Conservation (phyloP, 1,140 invertebrate species). For the Copidosoma floridanum region DNA sequence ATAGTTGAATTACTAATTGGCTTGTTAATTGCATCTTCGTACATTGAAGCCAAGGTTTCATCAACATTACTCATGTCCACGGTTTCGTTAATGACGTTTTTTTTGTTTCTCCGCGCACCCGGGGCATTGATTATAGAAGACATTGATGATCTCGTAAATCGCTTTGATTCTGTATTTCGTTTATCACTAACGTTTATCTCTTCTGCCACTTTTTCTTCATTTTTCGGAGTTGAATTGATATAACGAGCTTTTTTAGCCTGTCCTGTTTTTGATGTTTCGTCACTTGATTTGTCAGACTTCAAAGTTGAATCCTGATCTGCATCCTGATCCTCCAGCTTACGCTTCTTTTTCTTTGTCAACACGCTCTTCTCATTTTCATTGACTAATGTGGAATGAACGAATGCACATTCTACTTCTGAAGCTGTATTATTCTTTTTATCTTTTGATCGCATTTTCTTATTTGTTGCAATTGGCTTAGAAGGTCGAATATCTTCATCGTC, state of each 20-base stretch:
- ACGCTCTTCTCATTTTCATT: conserved; percentile 1
- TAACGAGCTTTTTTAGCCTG: conserved; percentile 30
- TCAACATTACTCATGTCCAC: conserved; percentile 24
- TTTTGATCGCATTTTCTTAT: conserved; percentile 7
- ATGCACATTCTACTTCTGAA: no score
- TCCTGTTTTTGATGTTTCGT: no score
- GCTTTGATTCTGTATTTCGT: no score
- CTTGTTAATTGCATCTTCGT: conserved; percentile 51
- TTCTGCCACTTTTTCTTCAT: conserved; percentile 3
- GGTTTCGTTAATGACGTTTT: conserved; percentile 34
- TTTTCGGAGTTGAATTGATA: not conserved
- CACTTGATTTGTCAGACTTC: not conserved
- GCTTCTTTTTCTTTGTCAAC: conserved; percentile 8
- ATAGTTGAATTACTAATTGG: conserved; percentile 49
- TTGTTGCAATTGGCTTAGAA: conserved; percentile 34
- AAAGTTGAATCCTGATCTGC: conserved; percentile 1
- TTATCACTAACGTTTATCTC: not conserved
- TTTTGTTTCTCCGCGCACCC: not conserved
- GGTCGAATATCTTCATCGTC: conserved; percentile 31
- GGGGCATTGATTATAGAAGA: conserved; percentile 7
- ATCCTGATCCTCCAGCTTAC: conserved; percentile 28
- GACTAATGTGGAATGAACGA: not conserved
- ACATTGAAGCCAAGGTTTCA: conserved; percentile 41
- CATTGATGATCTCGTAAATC: conserved; percentile 15
- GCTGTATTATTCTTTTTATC: not conserved